Evolutionary conservation across 2,888 invertebrate species (phyloP), one percentile per base, ranked within the genome.

Genomic region (Halocaridina rubra): DNA sequence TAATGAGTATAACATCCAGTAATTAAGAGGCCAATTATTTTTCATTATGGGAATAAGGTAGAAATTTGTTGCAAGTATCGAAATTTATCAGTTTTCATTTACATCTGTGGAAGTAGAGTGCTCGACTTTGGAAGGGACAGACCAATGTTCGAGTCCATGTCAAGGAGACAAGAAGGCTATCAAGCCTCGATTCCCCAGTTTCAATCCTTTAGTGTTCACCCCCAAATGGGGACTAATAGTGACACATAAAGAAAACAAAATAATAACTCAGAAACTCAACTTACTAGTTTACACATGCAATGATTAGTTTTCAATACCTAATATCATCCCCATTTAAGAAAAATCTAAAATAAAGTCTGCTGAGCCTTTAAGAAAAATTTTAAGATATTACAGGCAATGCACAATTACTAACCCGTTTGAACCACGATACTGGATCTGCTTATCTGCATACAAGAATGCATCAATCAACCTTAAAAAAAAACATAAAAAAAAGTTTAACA

Each of bases 391-490:
- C n/a, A n/a, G n/a, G n/a, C n/a, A n/a, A n/a, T n/a, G n/a, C n/a
- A n/a, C n/a, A n/a, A n/a, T 8, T 22, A 69, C 75, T 67, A 57
- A 82, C 81, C 86, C 86, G 59, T 86, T 30, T 53, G 61, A 22
- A n/a, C 82, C 80, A 33, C 22, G 32, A 46, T 75, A 80, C 3
- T 29, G n/a, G 19, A 86, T 78, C 30, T 82, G 80, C 39, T 82
- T 30, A 67, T 86, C 82, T 19, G 82, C 82, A 75, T 46, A 71
- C 0, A 53, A 57, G 29, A 86, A 74, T 1, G 82, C 86, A 86
- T 86, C 86, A 30, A 86, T n/a, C 10, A 86, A 24, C 85, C 85
- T 86, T 77, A 85, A 80, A 69, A 67, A 3, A 71, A 29, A 33
- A 5, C 10, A n/a, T n/a, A 67, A 82, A 0, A 39, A 10, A 61